Base-by-base conservation (phyloP, 2,797 vertebrate species). In the Halcyon chelicuti region DNA sequence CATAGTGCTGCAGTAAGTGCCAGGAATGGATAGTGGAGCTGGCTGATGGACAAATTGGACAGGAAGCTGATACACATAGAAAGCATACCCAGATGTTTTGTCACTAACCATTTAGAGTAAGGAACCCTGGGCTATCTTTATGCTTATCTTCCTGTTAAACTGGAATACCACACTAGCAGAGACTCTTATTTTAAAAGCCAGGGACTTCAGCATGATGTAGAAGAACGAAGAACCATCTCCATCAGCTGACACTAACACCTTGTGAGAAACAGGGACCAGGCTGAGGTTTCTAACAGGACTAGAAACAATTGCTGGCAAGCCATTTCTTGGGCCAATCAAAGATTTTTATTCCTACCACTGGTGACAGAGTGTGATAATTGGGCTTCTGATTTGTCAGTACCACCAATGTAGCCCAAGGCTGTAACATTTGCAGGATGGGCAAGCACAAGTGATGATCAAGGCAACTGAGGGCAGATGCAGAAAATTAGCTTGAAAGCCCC, bases 201-300 rank as follows among this genome's bases (percentile, higher is more conserved):
- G 7, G 39, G n/a, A 49, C 20, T 14, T 66, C 35, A 33, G 33
- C 14, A 9, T 0, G 2, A 15, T 5, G 26, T 28, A 55, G 35
- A 57, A 85, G 33, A 67, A 83, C 23, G n/a, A 57, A 85, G 37
- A 67, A 83, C 23, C 9, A 22, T 19, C 33, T 65, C 51, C 26
- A 25, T 14, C 21, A 81, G 39, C n/a, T 75, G 35, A 8, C 10
- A 29, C 40, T 26, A 63, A 7, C 14, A 29, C 6, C 55, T 2
- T 29, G 25, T 51, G 33, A 65, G 58, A 62, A 63, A 31, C 10
- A 44, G 49, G 21, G 15, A 10, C 51, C 37, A 52, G 35, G 4
- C 2, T 37, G 26, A 20, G 37, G 31, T 31, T 55, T 37, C 20
- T 29, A 31, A 23, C 16, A 61, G 29, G 47, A n/a, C 39, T 19